These are phyloP conservation scores for Hypercompe scribonia DNA, from an alignment of 2,888 invertebrate genomes.

Conservation along the genomic window DNA sequence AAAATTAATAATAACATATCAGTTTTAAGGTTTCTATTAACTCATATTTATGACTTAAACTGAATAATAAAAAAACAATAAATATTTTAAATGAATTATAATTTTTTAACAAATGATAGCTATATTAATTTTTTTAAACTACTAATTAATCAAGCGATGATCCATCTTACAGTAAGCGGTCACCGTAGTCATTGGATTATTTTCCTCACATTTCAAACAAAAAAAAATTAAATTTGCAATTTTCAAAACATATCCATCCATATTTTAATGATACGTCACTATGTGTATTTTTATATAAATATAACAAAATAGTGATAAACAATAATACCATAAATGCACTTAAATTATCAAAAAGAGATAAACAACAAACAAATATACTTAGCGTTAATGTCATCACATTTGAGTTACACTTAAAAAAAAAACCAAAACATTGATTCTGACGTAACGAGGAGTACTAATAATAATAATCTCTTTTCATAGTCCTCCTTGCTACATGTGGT, in stretches of 20 bases:
- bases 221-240: background rate
- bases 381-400: slow-evolving; percentile 17
- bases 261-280: background rate
- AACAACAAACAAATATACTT: slow-evolving; percentile 27
- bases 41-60: background rate
- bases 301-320: slow-evolving; percentile 2
- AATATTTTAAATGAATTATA: background rate
- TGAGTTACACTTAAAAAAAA: too few relatives aligned
- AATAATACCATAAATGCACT: background rate
- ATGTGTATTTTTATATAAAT: background rate
- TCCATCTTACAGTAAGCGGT: background rate
- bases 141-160: background rate
- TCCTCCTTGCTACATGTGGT: background rate
- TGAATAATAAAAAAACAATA: background rate
- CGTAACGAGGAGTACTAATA: background rate
- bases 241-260: background rate
- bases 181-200: background rate
- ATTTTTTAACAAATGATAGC: background rate
- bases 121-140: background rate
- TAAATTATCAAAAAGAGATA: background rate
- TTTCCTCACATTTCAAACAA: too few relatives aligned
- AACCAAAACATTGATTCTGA: slow-evolving; percentile 9
- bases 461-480: background rate
- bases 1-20: background rate
- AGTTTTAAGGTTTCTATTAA: background rate